Percentiles rank a stretch among this genome's conserved stretches.
Evolutionary conservation across 2,113 vertebrate genomes (phyloP).

Genomic region (Promerops cafer): DNA sequence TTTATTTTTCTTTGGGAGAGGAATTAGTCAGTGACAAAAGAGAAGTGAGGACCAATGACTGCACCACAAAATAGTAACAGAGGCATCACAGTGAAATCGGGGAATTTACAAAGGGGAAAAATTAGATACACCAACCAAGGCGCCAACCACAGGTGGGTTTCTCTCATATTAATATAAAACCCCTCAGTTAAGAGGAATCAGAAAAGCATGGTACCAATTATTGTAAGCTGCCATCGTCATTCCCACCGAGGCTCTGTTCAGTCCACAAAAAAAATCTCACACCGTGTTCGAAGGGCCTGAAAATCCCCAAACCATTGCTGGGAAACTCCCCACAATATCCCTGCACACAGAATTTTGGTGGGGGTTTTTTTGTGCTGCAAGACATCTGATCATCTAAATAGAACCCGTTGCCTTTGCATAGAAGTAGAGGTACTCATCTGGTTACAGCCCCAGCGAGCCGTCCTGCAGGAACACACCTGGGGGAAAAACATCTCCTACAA

Average conservation of each 20-base stretch:
- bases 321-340: slow-evolving; percentile 14
- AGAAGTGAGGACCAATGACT: slow-evolving; percentile 1
- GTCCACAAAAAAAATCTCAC: background rate
- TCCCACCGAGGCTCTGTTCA: background rate
- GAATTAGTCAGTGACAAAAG: slow-evolving; percentile 11
- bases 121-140: background rate
- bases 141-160: slow-evolving; percentile 32
- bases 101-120: slow-evolving; percentile 37
- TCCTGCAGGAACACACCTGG: background rate
- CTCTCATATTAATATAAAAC: background rate
- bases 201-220: background rate
- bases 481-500: background rate
- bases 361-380: background rate
- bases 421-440: background rate
- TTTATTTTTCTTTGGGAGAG: background rate
- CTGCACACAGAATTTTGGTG: background rate
- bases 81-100: background rate
- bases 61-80: background rate
- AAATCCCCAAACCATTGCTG: slow-evolving; percentile 12
- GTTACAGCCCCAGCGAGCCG: background rate
- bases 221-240: background rate
- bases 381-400: background rate
- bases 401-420: background rate
- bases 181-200: background rate
- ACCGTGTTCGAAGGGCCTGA: background rate